Conservation (phyloP, 2,888 invertebrate genomes). For the Heteropelma amictum region DNA sequence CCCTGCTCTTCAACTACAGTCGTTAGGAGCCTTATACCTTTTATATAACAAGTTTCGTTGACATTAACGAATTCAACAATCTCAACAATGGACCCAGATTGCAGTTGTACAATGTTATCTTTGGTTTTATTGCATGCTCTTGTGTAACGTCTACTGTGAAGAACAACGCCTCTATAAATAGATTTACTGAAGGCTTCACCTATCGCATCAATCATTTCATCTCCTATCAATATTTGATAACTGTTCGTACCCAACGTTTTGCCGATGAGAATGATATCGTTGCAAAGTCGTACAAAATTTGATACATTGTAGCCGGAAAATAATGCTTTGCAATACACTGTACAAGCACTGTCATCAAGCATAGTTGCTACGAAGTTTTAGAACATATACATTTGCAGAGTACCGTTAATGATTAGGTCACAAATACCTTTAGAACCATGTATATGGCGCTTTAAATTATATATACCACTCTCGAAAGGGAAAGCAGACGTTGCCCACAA, state of each 20-base stretch:
- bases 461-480: constrained; percentile 17
- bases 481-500: constrained; percentile 20
- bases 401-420: neutral
- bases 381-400: constrained; percentile 5
- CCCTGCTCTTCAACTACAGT: neutral
- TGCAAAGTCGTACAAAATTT: constrained; percentile 4
- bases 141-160: constrained; percentile 6
- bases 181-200: constrained; percentile 9
- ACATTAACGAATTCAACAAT: constrained; percentile 7
- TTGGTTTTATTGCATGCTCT: constrained; percentile 11
- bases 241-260: constrained; percentile 1
- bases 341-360: constrained; percentile 10
- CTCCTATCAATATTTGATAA: neutral
- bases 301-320: constrained; percentile 7
- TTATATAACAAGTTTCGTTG: constrained; percentile 9
- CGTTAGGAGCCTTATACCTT: neutral
- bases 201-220: constrained; percentile 2
- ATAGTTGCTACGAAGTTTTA: neutral
- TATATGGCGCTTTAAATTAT: constrained; percentile 10
- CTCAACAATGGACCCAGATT: constrained; percentile 13
- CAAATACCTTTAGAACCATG: constrained; percentile 7
- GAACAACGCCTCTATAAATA: constrained; percentile 9
- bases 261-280: constrained; percentile 7
- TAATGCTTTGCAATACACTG: constrained; percentile 20
- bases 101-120: constrained; percentile 13